Base-by-base conservation (phyloP, 2,113 vertebrate species). In the Aptenodytes patagonicus region DNA sequence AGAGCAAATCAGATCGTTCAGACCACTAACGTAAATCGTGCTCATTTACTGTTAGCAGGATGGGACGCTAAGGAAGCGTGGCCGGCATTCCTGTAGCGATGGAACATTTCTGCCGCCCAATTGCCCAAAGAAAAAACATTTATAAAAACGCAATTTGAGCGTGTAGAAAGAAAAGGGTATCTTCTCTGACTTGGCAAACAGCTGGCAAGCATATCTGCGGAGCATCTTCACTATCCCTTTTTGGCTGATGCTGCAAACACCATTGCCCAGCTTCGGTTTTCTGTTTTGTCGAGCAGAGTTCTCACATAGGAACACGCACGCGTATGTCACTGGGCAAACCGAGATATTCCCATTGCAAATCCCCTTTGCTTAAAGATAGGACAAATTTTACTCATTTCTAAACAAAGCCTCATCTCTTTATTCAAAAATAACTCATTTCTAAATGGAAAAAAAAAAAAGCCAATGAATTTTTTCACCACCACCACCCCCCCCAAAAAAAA, bases 331-430 rank as follows among this genome's bases (percentile, higher is more conserved):
- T 34, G 76, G 5, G 16, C 44, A 51, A 60, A 76, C 71, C 2
- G 4, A 91, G 31, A 29, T 46, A 93, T 83, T 96, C 90, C 90
- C 90, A 22, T 10, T 55, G 83, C 97, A 92, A 87, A 87, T 88
- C 80, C 91, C 80, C 90, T 95, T 15, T 72, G 71, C 90, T 89
- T 60, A 25, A 72, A 90, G 85, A 51, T 4, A 47, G 90, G 71
- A 83, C 60, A 20, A 49, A 9, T 78, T 89, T 61, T 81, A 95
- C 69, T 97, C 83, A 93, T 93, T 71, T 93, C 83, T 89, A 76
- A 90, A 86, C 64, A 40, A 64, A 87, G 28, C 51, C 47, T 91
- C 65, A 54, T 64, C 60, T 69, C 54, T 82, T 76, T 61, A 25
- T 82, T 87, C 1, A 20, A 94, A 84, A 94, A 82, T 44, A 89